Evolutionary conservation across 2,888 invertebrate species (phyloP).

Genomic region (Tenodera sinensis): DNA sequence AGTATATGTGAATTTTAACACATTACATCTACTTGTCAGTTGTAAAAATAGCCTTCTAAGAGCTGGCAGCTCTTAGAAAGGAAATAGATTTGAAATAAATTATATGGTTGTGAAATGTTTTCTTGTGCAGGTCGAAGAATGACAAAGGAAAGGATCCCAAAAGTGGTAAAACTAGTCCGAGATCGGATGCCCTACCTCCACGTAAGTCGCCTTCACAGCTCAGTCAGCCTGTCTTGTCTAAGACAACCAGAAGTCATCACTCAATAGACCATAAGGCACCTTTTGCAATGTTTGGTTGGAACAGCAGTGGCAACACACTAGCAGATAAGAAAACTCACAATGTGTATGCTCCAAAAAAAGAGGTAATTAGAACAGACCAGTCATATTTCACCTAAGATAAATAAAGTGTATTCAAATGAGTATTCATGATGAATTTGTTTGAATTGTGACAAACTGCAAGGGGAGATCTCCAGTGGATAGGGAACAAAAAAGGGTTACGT

Average conservation of each 20-base stretch:
- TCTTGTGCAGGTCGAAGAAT: neutral
- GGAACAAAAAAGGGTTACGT: too few relatives aligned
- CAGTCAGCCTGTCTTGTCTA: neutral
- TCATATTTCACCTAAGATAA: too few relatives aligned
- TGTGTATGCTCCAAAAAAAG: neutral
- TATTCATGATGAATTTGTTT: too few relatives aligned
- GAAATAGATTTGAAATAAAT: too few relatives aligned
- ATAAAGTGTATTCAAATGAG: too few relatives aligned
- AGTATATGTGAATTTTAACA: too few relatives aligned
- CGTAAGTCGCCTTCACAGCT: neutral
- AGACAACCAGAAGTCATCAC: neutral
- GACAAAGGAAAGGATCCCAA: neutral
- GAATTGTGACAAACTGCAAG: too few relatives aligned
- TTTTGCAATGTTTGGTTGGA: neutral
- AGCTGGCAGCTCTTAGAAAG: too few relatives aligned
- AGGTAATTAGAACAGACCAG: neutral
- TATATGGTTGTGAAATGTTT: neutral
- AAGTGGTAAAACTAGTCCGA: neutral
- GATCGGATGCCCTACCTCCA: neutral
- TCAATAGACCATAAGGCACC: neutral
- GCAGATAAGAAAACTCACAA: neutral
- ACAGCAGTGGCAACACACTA: neutral
- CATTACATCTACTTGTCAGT: too few relatives aligned
- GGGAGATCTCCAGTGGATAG: too few relatives aligned
- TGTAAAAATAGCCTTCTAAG: too few relatives aligned